Conservation (phyloP, 2,113 vertebrate species). For the Stomatorhinus ivindoensis region DNA sequence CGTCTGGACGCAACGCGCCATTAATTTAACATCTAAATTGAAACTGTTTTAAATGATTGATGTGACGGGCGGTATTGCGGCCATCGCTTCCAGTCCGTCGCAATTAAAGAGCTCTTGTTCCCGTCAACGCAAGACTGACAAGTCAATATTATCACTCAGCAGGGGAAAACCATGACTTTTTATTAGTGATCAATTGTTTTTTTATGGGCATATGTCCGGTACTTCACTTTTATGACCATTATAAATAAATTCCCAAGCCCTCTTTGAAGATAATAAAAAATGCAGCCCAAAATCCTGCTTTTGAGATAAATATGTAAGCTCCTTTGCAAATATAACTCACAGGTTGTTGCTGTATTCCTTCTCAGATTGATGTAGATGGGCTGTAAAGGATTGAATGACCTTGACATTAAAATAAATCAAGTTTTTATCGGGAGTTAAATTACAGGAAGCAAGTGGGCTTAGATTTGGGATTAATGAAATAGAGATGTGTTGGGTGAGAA, state of each 20-base stretch:
- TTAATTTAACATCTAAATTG: constrained; percentile 10
- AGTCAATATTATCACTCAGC: constrained; percentile 3
- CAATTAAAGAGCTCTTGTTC: background rate
- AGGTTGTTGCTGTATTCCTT: background rate
- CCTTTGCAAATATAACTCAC: background rate
- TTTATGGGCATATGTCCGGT: background rate
- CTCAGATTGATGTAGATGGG: background rate
- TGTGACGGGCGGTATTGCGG: background rate
- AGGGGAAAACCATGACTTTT: background rate
- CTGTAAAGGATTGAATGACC: background rate
- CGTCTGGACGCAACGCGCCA: background rate
- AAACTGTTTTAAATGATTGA: constrained; percentile 9
- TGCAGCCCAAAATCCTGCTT: background rate
- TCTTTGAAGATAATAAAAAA: background rate
- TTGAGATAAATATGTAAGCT: background rate
- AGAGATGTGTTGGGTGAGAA: background rate
- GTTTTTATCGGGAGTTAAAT: background rate
- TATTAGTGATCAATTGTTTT: background rate
- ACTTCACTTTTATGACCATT: background rate
- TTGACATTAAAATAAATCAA: background rate
- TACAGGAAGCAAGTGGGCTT: constrained; percentile 2
- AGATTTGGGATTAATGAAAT: background rate
- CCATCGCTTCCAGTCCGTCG: background rate
- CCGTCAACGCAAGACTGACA: background rate
- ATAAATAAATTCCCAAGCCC: background rate